Evolutionary conservation across 2,113 vertebrate species (phyloP).

Genomic region (Taxidea taxus): DNA sequence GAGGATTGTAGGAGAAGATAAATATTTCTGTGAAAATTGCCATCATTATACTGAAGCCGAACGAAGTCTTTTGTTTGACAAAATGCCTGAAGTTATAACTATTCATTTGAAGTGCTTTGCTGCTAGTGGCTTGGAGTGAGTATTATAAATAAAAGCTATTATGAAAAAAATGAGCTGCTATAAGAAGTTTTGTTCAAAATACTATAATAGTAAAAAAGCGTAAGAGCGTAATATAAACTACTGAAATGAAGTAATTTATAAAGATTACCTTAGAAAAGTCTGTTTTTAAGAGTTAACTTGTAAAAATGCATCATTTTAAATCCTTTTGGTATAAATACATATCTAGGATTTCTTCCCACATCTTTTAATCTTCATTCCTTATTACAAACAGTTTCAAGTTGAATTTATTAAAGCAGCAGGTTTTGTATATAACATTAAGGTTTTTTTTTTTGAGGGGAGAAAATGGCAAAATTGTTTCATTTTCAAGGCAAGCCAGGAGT

Average conservation of each 20-base stretch:
- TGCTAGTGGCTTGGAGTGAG: constrained; percentile 93
- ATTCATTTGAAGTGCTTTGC: constrained; percentile 99
- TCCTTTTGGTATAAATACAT: background rate
- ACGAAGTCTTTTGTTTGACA: constrained; percentile 96
- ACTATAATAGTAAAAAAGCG: background rate
- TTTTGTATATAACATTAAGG: background rate
- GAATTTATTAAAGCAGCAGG: background rate
- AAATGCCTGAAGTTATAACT: constrained; percentile 96
- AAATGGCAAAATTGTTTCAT: constrained; percentile 16
- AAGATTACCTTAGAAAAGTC: background rate
- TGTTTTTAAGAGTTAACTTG: background rate
- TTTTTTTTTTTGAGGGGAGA: background rate
- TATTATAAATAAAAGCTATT: constrained; percentile 67
- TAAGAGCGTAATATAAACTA: background rate
- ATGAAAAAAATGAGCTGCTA: background rate
- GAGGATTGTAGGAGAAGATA: constrained; percentile 97
- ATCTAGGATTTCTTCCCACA: background rate
- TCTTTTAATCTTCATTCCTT: background rate
- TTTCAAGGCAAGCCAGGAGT: constrained; percentile 30
- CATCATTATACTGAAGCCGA: constrained; percentile 97
- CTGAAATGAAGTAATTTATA: constrained; percentile 15
- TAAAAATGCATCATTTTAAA: constrained; percentile 8
- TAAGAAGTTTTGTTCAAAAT: constrained; percentile 33
- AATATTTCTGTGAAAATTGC: constrained; percentile 99
- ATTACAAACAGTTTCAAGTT: background rate